Conservation (phyloP, 2,888 invertebrate species). For the Drosophila mayaguana region DNA sequence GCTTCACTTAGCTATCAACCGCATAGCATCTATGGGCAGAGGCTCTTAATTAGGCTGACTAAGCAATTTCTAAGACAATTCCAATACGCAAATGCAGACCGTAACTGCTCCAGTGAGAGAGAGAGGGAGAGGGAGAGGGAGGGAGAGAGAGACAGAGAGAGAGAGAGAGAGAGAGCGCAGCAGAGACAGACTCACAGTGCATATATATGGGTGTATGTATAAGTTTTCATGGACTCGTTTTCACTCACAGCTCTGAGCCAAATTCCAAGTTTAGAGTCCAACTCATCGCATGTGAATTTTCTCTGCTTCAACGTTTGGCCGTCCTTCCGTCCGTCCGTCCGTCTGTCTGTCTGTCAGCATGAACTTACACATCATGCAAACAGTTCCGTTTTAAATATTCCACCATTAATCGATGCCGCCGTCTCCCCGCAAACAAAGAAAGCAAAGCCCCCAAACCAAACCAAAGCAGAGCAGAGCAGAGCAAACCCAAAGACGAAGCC, state of each 20-base stretch:
- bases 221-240: conserved; percentile 16
- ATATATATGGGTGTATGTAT: neutral
- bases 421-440: conserved; percentile 30
- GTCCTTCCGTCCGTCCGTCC: neutral
- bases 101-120: no score
- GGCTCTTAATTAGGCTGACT: neutral
- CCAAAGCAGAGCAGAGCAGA: neutral
- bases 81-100: no score
- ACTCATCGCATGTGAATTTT: conserved; percentile 65
- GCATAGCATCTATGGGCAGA: neutral
- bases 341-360: conserved; percentile 13
- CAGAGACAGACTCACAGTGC: no score
- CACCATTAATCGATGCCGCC: conserved; percentile 21
- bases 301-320: conserved; percentile 4
- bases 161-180: neutral
- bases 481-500: neutral
- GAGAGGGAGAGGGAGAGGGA: neutral
- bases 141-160: neutral
- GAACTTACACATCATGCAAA: conserved; percentile 74
- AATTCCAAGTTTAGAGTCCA: conserved; percentile 27
- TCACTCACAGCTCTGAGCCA: conserved; percentile 22
- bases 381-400: conserved; percentile 70
- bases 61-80: neutral
- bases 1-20: neutral
- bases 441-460: neutral